Base-by-base conservation (phyloP, 1,140 invertebrate species). In the Danaus melanippus region DNA sequence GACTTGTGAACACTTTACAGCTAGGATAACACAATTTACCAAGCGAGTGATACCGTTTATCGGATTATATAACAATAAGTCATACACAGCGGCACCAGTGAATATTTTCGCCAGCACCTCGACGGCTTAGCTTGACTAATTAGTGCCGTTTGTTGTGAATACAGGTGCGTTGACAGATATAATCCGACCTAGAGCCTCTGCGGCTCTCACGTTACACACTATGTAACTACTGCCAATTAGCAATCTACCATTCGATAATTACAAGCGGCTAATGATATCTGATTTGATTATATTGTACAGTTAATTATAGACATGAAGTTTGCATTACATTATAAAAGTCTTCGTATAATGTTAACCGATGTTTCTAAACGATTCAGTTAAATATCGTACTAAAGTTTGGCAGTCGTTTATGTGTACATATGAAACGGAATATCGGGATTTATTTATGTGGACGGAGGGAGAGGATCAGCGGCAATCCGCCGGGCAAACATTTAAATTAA, bases 401-500 rank as follows among this genome's bases (percentile, higher is more conserved):
- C 42, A 56, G 53, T 43, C 46, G 44, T 56, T 43, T 17, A 53
- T 40, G 42, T 21, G 40, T 53, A 47, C 40, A 47, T 12, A n/a
- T 49, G 10, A 40, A 46, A 49, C 47, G 8, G 47, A 64, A 62
- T 64, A 67, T 62, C 45, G 51, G 61, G 59, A 69, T 76, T 70
- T 71, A 71, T 72, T 67, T 72, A 61, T 55, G 56, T 64, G 55
- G 60, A 47, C 54, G 54, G 15, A 67, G 71, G 66, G 67, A 64
- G 67, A 60, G 64, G 69, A 70, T 73, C 67, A 64, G 66, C 53
- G 54, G 58, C 56, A 69, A 78, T 79, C 72, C 67, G 70, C 44
- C 64, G 66, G 64, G 69, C 79, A 82, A 84, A 84, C 82, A 85
- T 84, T 85, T 85, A 84, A 85, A 85, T 85, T 85, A 85, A 85